Evolutionary conservation across 2,888 invertebrate genomes (phyloP).

Genomic region (Synergus gifuensis): DNA sequence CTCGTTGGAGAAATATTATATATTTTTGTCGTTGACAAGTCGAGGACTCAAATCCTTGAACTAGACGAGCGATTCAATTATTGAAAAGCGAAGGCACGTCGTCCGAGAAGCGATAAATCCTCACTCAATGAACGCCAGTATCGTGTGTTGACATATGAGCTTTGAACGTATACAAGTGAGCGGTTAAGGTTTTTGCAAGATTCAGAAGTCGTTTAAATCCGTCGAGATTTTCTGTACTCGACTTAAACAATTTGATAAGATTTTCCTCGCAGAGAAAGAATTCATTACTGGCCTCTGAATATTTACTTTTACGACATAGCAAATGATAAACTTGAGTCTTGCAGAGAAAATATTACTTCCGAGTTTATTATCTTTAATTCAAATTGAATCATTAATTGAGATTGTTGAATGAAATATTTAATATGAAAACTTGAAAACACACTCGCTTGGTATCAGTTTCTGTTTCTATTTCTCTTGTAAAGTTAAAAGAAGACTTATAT

Average conservation of each 20-base stretch:
- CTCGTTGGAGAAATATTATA: slow-evolving; percentile 7
- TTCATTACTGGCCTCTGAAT: no score
- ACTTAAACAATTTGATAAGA: not conserved
- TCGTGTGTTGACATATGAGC: not conserved
- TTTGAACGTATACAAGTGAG: not conserved
- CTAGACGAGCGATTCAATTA: slow-evolving; percentile 24
- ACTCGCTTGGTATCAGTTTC: not conserved
- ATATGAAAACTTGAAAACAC: not conserved
- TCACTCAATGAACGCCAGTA: slow-evolving; percentile 4
- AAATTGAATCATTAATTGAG: slow-evolving; percentile 2
- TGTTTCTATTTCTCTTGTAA: not conserved
- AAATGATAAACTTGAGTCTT: no score
- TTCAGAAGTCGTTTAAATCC: not conserved
- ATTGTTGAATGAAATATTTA: not conserved
- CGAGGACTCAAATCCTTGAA: slow-evolving; percentile 24
- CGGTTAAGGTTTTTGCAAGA: not conserved
- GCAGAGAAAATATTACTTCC: no score
- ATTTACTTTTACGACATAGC: no score
- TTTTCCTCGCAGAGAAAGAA: no score
- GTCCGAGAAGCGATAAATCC: slow-evolving; percentile 10
- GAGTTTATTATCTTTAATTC: not conserved
- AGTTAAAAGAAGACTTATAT: slow-evolving; percentile 9
- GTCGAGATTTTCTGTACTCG: not conserved
- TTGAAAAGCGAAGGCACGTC: slow-evolving; percentile 20
- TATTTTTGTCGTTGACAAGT: slow-evolving; percentile 11